A percentile compares a stretch with the other conserved stretches of the same genome.
Evolutionary conservation across 1,140 invertebrate genomes (phyloP).

Genomic region (Drosophila willistoni): DNA sequence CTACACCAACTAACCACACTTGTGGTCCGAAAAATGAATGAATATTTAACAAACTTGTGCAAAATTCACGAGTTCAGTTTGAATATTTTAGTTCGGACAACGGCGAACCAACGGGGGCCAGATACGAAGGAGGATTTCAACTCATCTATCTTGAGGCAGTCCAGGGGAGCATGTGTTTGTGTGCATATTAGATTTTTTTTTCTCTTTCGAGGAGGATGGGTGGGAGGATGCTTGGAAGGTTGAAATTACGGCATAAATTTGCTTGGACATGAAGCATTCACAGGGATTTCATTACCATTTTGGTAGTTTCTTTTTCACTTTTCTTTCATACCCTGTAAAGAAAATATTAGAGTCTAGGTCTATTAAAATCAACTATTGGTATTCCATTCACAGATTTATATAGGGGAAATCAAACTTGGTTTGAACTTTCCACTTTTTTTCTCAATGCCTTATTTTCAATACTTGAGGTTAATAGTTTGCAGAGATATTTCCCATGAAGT

Average conservation of each 20-base stretch:
- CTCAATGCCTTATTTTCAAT: too few species aligned
- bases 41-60: conserved; percentile 76
- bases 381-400: too few species aligned
- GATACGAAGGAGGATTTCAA: neutral
- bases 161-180: conserved; percentile 4
- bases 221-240: neutral
- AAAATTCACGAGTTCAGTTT: conserved; percentile 56
- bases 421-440: too few species aligned
- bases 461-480: too few species aligned
- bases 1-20: conserved; percentile 36
- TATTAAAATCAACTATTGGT: too few species aligned
- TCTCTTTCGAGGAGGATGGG: neutral
- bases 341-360: too few species aligned
- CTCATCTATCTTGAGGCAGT: conserved; percentile 25
- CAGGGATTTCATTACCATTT: conserved; percentile 19
- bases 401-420: too few species aligned
- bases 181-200: conserved; percentile 18
- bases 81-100: conserved; percentile 54
- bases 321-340: neutral
- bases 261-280: conserved; percentile 11
- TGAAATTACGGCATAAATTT: conserved; percentile 25
- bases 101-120: neutral
- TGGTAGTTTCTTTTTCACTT: neutral
- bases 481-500: too few species aligned
- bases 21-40: conserved; percentile 63